phyloP scores from a whole-genome alignment of 2,888 invertebrate genomes.

The Apodemia duryi region DNA sequence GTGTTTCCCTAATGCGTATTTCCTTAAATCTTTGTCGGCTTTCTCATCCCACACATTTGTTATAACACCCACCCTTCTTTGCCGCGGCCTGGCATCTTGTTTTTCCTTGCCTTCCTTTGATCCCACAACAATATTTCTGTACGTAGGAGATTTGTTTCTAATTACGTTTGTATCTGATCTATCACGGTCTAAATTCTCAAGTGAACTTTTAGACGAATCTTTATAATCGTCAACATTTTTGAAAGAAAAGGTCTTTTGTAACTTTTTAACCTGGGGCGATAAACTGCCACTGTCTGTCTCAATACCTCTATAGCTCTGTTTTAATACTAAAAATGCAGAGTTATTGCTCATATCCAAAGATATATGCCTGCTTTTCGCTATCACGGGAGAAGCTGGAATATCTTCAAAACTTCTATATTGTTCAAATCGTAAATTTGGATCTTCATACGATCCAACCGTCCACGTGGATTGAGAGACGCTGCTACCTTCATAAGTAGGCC shows the following conservation, averaged over 20 bases:
- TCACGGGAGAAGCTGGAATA: constrained; percentile 60
- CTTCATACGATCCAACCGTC: constrained; percentile 49
- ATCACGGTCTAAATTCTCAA: constrained; percentile 29
- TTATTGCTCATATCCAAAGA: constrained; percentile 49
- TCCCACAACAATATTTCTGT: constrained; percentile 46
- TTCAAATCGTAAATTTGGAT: constrained; percentile 36
- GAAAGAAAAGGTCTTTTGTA: constrained; percentile 55
- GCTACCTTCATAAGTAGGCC: constrained; percentile 41
- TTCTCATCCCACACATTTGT: constrained; percentile 43
- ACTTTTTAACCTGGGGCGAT: constrained; percentile 55
- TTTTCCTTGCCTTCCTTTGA: constrained; percentile 32
- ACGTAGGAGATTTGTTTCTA: constrained; percentile 33
- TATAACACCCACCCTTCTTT: constrained; percentile 44
- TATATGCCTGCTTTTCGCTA: constrained; percentile 64
- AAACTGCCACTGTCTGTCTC: constrained; percentile 41
- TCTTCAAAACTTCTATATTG: constrained; percentile 62
- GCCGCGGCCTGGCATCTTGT: constrained; percentile 36
- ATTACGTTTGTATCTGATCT: not conserved
- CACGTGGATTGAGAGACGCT: constrained; percentile 45
- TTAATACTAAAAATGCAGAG: constrained; percentile 49
- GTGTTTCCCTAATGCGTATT: constrained; percentile 49
- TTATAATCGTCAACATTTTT: constrained; percentile 37
- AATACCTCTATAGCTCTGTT: constrained; percentile 56
- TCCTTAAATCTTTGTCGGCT: constrained; percentile 46
- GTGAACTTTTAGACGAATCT: constrained; percentile 39